Evolutionary conservation across 2,113 vertebrate genomes (phyloP).

Genomic region (Tenrec ecaudatus): DNA sequence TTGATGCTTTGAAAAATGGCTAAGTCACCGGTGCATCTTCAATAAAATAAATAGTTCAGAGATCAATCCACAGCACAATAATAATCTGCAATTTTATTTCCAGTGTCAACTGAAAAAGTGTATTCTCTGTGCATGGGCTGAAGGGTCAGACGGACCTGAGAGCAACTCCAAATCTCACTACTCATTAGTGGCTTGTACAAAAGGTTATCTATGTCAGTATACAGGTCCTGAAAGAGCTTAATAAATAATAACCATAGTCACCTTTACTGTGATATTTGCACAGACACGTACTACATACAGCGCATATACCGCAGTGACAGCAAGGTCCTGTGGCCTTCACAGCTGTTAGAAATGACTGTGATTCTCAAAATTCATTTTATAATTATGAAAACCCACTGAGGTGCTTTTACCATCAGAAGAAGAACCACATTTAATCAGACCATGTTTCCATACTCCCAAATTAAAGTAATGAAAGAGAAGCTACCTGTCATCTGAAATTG

Average conservation of each 20-base stretch:
- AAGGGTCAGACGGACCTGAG: background rate
- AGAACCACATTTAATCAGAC: conserved; percentile 41
- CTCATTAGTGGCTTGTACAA: background rate
- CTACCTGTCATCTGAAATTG: conserved; percentile 49
- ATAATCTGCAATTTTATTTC: conserved; percentile 19
- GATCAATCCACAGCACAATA: background rate
- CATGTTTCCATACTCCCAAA: background rate
- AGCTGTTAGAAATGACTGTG: conserved; percentile 29
- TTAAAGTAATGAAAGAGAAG: conserved; percentile 70
- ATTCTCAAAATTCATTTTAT: conserved; percentile 57
- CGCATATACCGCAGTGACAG: background rate
- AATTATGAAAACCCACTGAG: conserved; percentile 61
- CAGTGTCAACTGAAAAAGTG: background rate
- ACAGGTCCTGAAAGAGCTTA: background rate
- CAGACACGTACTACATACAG: background rate
- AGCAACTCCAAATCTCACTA: background rate
- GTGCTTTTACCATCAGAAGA: conserved; percentile 51
- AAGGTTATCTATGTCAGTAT: conserved; percentile 4
- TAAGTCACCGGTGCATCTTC: background rate
- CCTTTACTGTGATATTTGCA: background rate
- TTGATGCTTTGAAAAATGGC: conserved; percentile 29
- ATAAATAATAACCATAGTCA: background rate
- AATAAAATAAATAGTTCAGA: conserved; percentile 37
- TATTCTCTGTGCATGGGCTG: background rate
- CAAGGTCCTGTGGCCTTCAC: background rate